Evolutionary conservation across 2,113 vertebrate species (phyloP).

Genomic region (Ploceus nigricollis): DNA sequence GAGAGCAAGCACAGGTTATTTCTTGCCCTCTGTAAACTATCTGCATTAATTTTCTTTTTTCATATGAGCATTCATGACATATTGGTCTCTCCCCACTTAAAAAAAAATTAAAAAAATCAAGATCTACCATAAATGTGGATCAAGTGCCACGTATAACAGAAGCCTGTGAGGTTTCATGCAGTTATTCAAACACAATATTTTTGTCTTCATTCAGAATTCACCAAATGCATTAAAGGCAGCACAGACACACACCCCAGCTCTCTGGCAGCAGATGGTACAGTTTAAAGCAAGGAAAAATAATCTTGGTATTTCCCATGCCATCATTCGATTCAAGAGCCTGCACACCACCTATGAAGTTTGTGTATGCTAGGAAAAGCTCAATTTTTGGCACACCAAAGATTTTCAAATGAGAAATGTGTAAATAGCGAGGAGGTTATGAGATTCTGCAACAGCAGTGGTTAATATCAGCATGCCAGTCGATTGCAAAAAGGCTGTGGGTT

Average conservation of each 20-base stretch:
- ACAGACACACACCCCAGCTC: slow-evolving; percentile 75
- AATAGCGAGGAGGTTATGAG: slow-evolving; percentile 76
- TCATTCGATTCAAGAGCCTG: slow-evolving; percentile 74
- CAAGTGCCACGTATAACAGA: slow-evolving; percentile 73
- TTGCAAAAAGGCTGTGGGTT: slow-evolving; percentile 78
- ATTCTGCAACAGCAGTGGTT: slow-evolving; percentile 80
- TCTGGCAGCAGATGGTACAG: slow-evolving; percentile 75
- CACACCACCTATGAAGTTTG: slow-evolving; percentile 68
- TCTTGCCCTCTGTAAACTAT: background rate
- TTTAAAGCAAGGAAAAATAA: slow-evolving; percentile 77
- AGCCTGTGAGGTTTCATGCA: slow-evolving; percentile 81
- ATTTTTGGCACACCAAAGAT: slow-evolving; percentile 74
- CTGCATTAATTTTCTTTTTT: background rate
- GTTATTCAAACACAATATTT: slow-evolving; percentile 71
- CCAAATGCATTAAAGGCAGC: slow-evolving; percentile 75
- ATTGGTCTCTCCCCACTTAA: slow-evolving; percentile 70
- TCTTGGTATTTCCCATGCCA: slow-evolving; percentile 76
- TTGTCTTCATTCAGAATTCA: slow-evolving; percentile 72
- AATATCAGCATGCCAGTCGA: slow-evolving; percentile 85
- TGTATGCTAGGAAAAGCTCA: slow-evolving; percentile 68
- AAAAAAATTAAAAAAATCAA: slow-evolving; percentile 13
- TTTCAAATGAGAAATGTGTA: slow-evolving; percentile 74
- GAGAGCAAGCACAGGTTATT: background rate
- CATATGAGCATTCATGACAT: slow-evolving; percentile 12
- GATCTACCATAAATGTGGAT: slow-evolving; percentile 55